phyloP scores from a whole-genome alignment of 2,888 invertebrate species.

The Netelia fuscicornis region DNA sequence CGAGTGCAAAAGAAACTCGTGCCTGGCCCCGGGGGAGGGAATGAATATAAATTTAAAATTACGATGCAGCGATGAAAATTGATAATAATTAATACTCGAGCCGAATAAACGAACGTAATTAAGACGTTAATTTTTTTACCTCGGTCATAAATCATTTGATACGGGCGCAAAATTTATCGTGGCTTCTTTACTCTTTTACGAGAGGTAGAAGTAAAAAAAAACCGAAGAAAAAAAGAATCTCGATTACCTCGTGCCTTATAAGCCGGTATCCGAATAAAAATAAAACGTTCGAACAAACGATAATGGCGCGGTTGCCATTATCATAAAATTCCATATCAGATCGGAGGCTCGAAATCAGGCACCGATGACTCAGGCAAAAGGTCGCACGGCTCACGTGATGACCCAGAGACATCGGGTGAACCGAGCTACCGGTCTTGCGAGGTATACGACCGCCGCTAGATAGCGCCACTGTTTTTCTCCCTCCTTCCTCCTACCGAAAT shows the following conservation, averaged over 20 bases:
- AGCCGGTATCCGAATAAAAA: background rate
- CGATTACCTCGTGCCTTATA: background rate
- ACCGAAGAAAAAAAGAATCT: background rate
- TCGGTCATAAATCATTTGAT: no score
- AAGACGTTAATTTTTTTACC: no score
- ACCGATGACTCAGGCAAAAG: conserved; percentile 35
- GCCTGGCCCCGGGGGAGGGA: no score
- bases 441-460: background rate
- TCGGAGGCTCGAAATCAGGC: background rate
- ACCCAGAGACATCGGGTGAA: conserved; percentile 39
- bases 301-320: background rate
- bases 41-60: no score
- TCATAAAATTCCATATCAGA: conserved; percentile 20
- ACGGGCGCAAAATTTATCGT: no score
- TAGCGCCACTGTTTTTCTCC: background rate
- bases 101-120: no score
- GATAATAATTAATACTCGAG: no score
- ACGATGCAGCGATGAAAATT: no score
- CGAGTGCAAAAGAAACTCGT: background rate
- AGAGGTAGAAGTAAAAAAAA: no score
- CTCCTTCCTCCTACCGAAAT: conserved; percentile 29
- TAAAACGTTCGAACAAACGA: background rate
- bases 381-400: conserved; percentile 10
- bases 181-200: no score
- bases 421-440: background rate